Base-by-base conservation (phyloP, 2,113 vertebrate species). In the Hippocampus guttulatus region DNA sequence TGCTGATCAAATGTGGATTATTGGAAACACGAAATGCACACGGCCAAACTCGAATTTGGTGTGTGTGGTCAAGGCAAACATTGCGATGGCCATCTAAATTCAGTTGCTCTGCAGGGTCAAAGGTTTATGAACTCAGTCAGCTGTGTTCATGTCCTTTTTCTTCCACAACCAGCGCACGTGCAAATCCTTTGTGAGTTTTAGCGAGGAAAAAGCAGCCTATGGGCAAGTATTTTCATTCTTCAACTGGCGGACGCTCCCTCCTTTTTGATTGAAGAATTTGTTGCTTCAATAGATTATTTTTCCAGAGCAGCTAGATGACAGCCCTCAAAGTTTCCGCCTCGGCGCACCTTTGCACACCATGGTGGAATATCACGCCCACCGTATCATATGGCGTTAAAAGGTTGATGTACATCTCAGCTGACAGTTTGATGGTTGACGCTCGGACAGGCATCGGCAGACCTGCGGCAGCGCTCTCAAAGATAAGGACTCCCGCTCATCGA, bases 401-500 rank as follows among this genome's bases (percentile, higher is more conserved):
- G 40, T 18, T 20, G 45, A 69, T 33, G 33, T 33, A 30, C 30
- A 2, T 61, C 52, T 63, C 33, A 15, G 40, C 67, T 64, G 47
- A 76, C 66, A 58, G 5, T 65, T 52, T 51, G 70, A 43, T 45
- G 66, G 55, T 45, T 41, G 64, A 40, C 54, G 62, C 58, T 77
- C 61, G 65, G 43, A 20, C 58, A 15, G 49, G 14, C 77, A 68
- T 70, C 75, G 75, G 23, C 41, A 21, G 75, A 80, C 75, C 79
- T 76, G 57, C 76, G 67, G 74, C 75, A 65, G 25, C 51, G 74
- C 66, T 43, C 64, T 84, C 70, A 80, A 81, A 88, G 87, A 86
- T 84, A 85, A 81, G 77, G 57, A 71, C 67, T 85, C 65, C 67
- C 78, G 62, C 64, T 88, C 88, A 89, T 84, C 84, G 79, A 76